A percentile compares a stretch with the other conserved stretches of the same genome.
Conservation (phyloP, 2,113 vertebrate species). For the Pygoscelis antarcticus region DNA sequence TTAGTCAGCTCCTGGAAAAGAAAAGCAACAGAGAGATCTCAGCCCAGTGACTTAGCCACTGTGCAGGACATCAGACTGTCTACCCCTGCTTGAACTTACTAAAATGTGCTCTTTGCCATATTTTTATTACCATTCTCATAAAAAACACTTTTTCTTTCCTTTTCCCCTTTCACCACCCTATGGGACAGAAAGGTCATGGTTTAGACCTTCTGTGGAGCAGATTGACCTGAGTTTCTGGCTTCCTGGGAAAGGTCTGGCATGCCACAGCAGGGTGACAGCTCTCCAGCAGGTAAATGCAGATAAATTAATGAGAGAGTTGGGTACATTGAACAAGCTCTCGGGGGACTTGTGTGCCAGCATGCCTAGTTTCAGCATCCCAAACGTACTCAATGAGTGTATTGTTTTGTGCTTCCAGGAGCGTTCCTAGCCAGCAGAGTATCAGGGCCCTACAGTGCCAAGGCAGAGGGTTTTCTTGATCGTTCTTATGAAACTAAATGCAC, state of each 20-base stretch:
- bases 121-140: neutral
- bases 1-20: neutral
- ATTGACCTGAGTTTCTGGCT: neutral
- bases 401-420: neutral
- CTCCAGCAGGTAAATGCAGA: neutral
- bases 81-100: neutral
- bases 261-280: neutral
- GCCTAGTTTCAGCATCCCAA: neutral
- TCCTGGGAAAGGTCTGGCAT: neutral
- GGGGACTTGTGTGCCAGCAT: too few species aligned
- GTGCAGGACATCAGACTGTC: neutral
- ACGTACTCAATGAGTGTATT: fast-evolving
- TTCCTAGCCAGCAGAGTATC: neutral
- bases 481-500: neutral
- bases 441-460: neutral
- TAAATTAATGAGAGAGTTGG: neutral
- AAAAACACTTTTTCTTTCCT: neutral
- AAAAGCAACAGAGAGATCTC: neutral
- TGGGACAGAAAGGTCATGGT: too few species aligned
- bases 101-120: fast-evolving
- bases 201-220: neutral
- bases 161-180: neutral
- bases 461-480: neutral
- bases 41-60: neutral
- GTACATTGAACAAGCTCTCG: neutral